Evolutionary conservation across 2,888 invertebrate species (phyloP).

Genomic region (Pyralis farinalis): DNA sequence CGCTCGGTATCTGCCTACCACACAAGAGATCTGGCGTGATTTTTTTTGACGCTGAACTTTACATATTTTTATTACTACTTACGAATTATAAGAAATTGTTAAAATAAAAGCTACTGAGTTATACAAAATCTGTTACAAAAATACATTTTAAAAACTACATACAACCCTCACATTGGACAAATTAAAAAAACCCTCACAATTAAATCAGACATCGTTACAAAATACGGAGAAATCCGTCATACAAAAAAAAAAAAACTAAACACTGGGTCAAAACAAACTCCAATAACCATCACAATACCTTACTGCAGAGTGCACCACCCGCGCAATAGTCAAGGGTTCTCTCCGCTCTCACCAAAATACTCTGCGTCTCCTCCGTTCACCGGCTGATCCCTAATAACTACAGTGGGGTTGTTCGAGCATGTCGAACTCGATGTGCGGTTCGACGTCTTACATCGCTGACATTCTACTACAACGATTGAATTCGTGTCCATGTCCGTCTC

Average conservation of each 20-base stretch:
- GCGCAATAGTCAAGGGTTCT: constrained; percentile 69
- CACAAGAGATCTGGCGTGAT: too few species aligned
- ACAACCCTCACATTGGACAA: too few species aligned
- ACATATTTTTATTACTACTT: too few species aligned
- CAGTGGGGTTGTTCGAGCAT: constrained; percentile 56
- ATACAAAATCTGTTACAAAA: not conserved
- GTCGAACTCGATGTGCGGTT: constrained; percentile 37
- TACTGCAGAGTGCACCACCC: constrained; percentile 79
- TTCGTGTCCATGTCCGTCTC: constrained; percentile 71
- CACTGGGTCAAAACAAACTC: constrained; percentile 5
- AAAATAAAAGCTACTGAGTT: not conserved
- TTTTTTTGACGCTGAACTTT: too few species aligned
- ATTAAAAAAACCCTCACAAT: too few species aligned
- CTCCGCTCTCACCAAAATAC: constrained; percentile 47
- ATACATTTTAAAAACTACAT: too few species aligned
- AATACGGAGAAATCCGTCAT: too few species aligned
- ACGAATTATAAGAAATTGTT: too few species aligned
- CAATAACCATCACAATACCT: constrained; percentile 17
- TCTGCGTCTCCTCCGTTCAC: constrained; percentile 57
- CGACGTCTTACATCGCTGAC: constrained; percentile 53
- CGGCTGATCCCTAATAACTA: constrained; percentile 56
- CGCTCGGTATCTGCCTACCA: too few species aligned
- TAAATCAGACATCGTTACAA: too few species aligned
- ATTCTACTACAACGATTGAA: constrained; percentile 70
- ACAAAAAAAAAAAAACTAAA: too few species aligned